These are phyloP conservation scores for Melanotaenia pygmaea DNA, from an alignment of 2,797 vertebrate species.

Conservation along the genomic window DNA sequence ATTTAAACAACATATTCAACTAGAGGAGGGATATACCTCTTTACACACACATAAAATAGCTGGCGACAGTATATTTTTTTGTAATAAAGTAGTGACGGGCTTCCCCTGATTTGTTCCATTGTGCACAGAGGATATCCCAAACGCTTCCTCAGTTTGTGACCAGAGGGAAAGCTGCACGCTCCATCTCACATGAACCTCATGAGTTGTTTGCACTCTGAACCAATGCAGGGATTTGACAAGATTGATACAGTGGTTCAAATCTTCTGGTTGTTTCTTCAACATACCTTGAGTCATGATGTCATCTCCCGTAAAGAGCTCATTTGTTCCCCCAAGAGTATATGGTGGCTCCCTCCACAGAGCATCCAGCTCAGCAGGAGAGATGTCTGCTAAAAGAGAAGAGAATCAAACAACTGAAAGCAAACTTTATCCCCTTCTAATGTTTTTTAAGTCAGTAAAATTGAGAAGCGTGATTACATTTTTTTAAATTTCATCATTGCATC, in stretches of 20 bases:
- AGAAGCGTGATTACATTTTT: background rate
- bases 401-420: background rate
- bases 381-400: slow-evolving; percentile 66
- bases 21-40: too few relatives aligned
- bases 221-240: slow-evolving; percentile 10
- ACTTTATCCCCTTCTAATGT: background rate
- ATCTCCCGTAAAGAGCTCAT: slow-evolving; percentile 81
- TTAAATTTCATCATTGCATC: background rate
- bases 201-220: slow-evolving; percentile 20
- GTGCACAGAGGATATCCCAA: slow-evolving; percentile 73
- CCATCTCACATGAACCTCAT: slow-evolving; percentile 26
- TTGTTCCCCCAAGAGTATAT: slow-evolving; percentile 77
- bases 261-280: background rate
- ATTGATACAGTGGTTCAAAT: background rate
- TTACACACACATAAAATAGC: slow-evolving; percentile 22
- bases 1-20: background rate
- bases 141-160: slow-evolving; percentile 63
- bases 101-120: slow-evolving; percentile 71
- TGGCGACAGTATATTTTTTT: slow-evolving; percentile 7
- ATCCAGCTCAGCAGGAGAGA: slow-evolving; percentile 84
- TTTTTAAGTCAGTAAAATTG: background rate
- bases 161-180: slow-evolving; percentile 18
- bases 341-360: slow-evolving; percentile 84
- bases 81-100: slow-evolving; percentile 22
- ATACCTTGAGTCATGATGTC: slow-evolving; percentile 85